Evolutionary conservation across 1,140 invertebrate species (phyloP).

Genomic region (Drosophila melanica): DNA sequence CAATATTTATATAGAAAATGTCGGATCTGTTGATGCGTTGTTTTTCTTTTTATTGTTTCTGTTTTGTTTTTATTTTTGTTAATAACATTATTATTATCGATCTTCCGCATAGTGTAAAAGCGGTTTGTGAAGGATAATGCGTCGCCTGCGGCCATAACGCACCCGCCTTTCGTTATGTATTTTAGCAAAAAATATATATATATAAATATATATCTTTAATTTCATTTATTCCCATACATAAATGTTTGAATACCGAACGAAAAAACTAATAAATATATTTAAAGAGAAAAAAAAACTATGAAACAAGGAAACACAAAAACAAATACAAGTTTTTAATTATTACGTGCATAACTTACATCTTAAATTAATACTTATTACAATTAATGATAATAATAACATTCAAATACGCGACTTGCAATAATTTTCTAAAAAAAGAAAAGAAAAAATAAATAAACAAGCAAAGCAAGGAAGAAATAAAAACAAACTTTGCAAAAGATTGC

Average conservation of each 20-base stretch:
- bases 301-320: slow-evolving; percentile 34
- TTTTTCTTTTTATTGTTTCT: slow-evolving; percentile 4
- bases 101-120: slow-evolving; percentile 18
- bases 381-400: slow-evolving; percentile 54
- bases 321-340: slow-evolving; percentile 72
- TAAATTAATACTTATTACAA: slow-evolving; percentile 46
- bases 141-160: slow-evolving; percentile 30
- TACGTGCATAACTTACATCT: slow-evolving; percentile 51
- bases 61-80: background rate
- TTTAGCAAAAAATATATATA: slow-evolving; percentile 30
- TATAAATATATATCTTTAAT: slow-evolving; percentile 19
- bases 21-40: background rate
- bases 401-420: slow-evolving; percentile 67
- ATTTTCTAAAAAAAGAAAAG: slow-evolving; percentile 58
- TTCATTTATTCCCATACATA: slow-evolving; percentile 35
- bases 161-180: slow-evolving; percentile 50
- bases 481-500: slow-evolving; percentile 27
- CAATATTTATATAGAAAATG: slow-evolving; percentile 8
- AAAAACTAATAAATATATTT: slow-evolving; percentile 51
- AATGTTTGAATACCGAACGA: slow-evolving; percentile 24
- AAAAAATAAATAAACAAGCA: slow-evolving; percentile 21
- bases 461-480: slow-evolving; percentile 27
- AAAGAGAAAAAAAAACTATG: slow-evolving; percentile 15
- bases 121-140: slow-evolving; percentile 43
- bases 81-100: slow-evolving; percentile 4